Evolutionary conservation across 2,888 invertebrate species (phyloP).

Genomic region (Cryptosula pallasiana): DNA sequence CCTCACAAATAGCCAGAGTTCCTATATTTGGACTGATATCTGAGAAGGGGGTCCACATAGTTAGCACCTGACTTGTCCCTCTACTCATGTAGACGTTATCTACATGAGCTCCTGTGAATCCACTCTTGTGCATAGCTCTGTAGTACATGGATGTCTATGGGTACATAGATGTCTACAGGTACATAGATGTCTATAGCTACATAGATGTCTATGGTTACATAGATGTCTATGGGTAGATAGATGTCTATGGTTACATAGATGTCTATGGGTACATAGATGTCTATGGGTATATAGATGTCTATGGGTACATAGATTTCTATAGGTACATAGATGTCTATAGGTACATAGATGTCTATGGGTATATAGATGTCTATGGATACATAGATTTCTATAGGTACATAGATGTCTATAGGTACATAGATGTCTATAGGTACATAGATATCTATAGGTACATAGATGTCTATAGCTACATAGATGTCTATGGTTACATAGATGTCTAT

Average conservation of each 20-base stretch:
- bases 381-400: too few relatives aligned
- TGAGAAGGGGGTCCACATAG: constrained; percentile 46
- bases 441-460: too few relatives aligned
- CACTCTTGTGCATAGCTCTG: constrained; percentile 39
- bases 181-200: too few relatives aligned
- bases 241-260: not conserved
- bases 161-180: too few relatives aligned
- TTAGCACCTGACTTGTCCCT: constrained; percentile 36
- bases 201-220: too few relatives aligned
- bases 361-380: too few relatives aligned
- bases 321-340: not conserved
- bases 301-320: not conserved
- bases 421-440: too few relatives aligned
- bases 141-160: too few relatives aligned
- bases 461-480: too few relatives aligned
- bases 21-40: constrained; percentile 39
- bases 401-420: too few relatives aligned
- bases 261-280: not conserved
- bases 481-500: too few relatives aligned
- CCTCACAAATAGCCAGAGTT: constrained; percentile 41
- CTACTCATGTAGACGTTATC: constrained; percentile 45
- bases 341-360: not conserved
- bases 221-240: not conserved
- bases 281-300: not conserved
- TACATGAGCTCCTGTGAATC: constrained; percentile 43